Evolutionary conservation across 1,140 invertebrate species (phyloP), one percentile per base, ranked within the genome.

Genomic region (Drosophila erecta): DNA sequence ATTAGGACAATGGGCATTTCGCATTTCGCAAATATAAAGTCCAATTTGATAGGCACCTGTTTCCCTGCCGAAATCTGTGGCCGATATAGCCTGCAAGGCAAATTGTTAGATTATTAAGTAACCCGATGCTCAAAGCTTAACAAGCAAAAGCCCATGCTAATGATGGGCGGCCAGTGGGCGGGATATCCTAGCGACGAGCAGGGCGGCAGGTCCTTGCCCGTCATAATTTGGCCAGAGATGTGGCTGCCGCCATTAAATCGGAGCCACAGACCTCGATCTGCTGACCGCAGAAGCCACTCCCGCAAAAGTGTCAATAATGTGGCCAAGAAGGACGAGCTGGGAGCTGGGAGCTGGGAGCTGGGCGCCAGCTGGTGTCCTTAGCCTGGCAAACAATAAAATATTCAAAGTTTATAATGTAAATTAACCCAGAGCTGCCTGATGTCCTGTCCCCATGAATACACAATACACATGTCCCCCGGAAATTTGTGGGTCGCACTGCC

Each of bases 321-420:
- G 71, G 59, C 37, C 44, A 11, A 30, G 35, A 5, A 12, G 53
- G 20, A 24, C 7, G 24, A 24, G 4, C n/a, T n/a, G n/a, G 27
- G 27, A 30, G 27, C 7, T 2, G 8, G 7, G 7, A 30, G 27
- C 27, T 30, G 3, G 27, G 7, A 8, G 7, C 27, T 7, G 7
- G 30, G 55, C 10, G 62, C 61, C 83, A 86, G 66, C 83, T 86
- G 64, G 84, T 87, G 76, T 87, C 81, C 78, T 78, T 76, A 73
- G 58, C 62, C 79, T 47, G 66, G 69, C 83, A 84, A 89, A 89
- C 83, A 87, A 87, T 87, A 87, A 87, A 87, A 87, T 87, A 87
- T 87, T 87, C 83, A 87, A 87, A 87, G 83, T 87, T 87, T 87
- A 87, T 87, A 87, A 89, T 87, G 83, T 89, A 87, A 87, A 87